These are phyloP conservation scores for Crypturellus tataupa DNA, from an alignment of 2,797 vertebrate genomes.

Conservation along the genomic window DNA sequence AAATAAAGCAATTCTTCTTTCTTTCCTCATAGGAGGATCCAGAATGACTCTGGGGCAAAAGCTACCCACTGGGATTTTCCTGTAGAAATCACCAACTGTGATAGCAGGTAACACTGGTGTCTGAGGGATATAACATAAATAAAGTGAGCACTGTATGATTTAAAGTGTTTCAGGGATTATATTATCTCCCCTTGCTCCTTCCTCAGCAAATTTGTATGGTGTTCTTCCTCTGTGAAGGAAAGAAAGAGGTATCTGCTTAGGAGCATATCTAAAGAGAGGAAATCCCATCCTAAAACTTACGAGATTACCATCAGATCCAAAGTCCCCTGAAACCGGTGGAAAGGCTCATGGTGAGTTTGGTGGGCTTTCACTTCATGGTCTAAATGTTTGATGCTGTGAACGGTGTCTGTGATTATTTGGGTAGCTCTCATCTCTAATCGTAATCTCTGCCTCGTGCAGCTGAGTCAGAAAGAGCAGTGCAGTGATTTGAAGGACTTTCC, in stretches of 20 bases:
- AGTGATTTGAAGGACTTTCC: neutral
- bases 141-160: neutral
- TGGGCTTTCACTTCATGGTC: neutral
- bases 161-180: neutral
- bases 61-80: neutral
- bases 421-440: neutral
- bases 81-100: neutral
- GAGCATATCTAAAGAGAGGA: neutral
- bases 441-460: constrained; percentile 33
- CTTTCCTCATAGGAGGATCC: neutral
- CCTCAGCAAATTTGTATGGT: neutral
- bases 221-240: neutral
- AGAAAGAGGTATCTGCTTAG: neutral
- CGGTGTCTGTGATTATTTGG: constrained; percentile 35
- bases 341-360: neutral
- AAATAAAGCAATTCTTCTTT: neutral
- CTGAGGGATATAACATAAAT: neutral
- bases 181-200: neutral
- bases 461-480: neutral
- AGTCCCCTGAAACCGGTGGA: neutral
- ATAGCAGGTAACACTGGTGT: neutral
- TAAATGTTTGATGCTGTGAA: neutral
- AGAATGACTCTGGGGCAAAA: neutral
- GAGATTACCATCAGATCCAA: neutral
- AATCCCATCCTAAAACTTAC: neutral